Base-by-base conservation (phyloP, 1,140 invertebrate genomes). In the Nilaparvata lugens region DNA sequence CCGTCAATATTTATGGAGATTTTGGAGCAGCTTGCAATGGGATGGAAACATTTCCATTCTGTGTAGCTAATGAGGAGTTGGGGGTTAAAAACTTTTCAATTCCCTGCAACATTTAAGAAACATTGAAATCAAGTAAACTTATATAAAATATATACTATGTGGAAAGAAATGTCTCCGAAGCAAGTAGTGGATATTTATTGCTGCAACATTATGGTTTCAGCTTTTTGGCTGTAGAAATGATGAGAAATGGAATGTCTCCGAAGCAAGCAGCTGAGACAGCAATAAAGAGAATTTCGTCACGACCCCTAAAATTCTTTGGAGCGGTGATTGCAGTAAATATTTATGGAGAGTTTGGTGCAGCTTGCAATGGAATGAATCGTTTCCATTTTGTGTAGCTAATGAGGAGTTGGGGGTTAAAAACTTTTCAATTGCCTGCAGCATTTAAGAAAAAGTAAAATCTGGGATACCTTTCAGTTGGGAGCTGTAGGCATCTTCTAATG, bases 11-110 rank as follows among this genome's bases (percentile, higher is more conserved):
- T 11, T 69, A 82, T 65, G 93, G 94, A 4, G 69, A 81, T 31
- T 87, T 86, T 76, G 89, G 85, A 3, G 91, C 91, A 2, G 89
- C 91, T 14, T 96, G 93, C 67, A 83, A 92, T 70, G 89, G 90
- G 2, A 78, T 92, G 65, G n/a, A 75, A 0, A 68, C 68, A 48
- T 95, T 95, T 72, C 88, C 86, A 3, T 92, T 56, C 45, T 63
- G 62, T 51, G 56, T 66, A 24, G 52, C 52, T 42, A 52, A 38
- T 25, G 52, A 35, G 7, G 31, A 35, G 4, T 35, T 35, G 31
- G 31, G 31, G 13, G 31, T 35, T 35, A 35, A 35, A 35, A 35
- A 35, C 31, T 35, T 35, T 35, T 6, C 31, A 35, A 35, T 35
- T 1, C 31, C 31, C 7, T 35, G 31, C 31, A 35, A 11, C 31